phyloP scores from a whole-genome alignment of 1,140 invertebrate species.

The Drosophila burlai region DNA sequence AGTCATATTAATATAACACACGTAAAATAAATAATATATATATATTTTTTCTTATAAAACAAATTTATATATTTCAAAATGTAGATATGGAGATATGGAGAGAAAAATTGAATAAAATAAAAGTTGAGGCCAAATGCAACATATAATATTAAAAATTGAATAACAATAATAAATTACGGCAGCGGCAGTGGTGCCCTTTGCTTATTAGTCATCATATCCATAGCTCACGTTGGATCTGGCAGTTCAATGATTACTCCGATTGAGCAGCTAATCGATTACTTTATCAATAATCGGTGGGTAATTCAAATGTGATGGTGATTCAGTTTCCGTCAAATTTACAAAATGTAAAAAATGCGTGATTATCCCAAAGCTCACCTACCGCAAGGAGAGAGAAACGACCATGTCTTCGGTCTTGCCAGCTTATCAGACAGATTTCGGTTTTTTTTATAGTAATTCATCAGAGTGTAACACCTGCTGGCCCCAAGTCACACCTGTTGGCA shows the following conservation, averaged over 20 bases:
- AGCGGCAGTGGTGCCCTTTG: too few relatives aligned
- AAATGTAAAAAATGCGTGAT: not conserved
- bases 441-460: not conserved
- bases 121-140: too few relatives aligned
- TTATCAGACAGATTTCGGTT: slow-evolving; percentile 46
- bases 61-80: too few relatives aligned
- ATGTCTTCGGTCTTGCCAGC: slow-evolving; percentile 6
- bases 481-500: slow-evolving; percentile 60
- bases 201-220: too few relatives aligned
- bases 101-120: too few relatives aligned
- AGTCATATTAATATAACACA: too few relatives aligned
- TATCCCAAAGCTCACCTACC: not conserved
- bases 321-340: too few relatives aligned
- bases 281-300: slow-evolving; percentile 1
- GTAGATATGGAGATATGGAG: too few relatives aligned
- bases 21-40: too few relatives aligned
- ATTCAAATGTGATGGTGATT: not conserved
- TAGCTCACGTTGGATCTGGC: not conserved
- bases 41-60: too few relatives aligned
- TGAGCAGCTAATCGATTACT: not conserved
- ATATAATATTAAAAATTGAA: too few relatives aligned
- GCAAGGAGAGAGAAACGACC: not conserved
- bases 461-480: slow-evolving; percentile 53
- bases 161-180: too few relatives aligned
- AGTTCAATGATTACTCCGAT: not conserved